These are phyloP conservation scores for Pseudococcus longispinus DNA, from an alignment of 2,888 invertebrate genomes.

Conservation along the genomic window DNA sequence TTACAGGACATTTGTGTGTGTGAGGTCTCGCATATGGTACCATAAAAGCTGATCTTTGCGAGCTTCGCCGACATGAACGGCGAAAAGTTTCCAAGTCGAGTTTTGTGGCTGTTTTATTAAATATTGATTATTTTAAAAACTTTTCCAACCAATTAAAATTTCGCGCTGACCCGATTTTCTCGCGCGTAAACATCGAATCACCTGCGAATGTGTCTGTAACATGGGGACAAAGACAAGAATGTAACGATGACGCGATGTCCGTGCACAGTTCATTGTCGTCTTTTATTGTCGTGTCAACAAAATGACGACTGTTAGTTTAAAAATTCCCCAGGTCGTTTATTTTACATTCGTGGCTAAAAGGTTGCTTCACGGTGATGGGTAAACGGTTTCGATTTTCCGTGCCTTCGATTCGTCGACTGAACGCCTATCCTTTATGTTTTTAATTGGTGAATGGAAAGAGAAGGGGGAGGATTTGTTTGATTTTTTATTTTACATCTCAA, in stretches of 20 bases:
- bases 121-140: constrained; percentile 10
- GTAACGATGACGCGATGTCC: neutral
- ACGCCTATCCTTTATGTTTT: too few species aligned
- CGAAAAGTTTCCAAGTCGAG: neutral
- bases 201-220: too few species aligned
- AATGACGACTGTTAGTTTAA: neutral
- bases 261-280: neutral
- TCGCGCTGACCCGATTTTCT: neutral
- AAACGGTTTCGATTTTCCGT: too few species aligned
- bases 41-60: neutral
- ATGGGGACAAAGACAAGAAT: neutral
- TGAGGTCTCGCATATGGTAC: neutral
- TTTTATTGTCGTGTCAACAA: neutral
- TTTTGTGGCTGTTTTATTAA: neutral
- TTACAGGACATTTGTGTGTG: neutral
- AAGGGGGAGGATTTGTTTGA: too few species aligned
- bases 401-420: too few species aligned
- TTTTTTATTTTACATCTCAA: too few species aligned
- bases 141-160: neutral
- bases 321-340: too few species aligned
- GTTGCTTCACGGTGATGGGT: too few species aligned
- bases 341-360: too few species aligned
- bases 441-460: too few species aligned
- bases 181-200: neutral
- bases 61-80: neutral